Base-by-base conservation (phyloP, 2,888 invertebrate genomes). In the Diarsia mendica region DNA sequence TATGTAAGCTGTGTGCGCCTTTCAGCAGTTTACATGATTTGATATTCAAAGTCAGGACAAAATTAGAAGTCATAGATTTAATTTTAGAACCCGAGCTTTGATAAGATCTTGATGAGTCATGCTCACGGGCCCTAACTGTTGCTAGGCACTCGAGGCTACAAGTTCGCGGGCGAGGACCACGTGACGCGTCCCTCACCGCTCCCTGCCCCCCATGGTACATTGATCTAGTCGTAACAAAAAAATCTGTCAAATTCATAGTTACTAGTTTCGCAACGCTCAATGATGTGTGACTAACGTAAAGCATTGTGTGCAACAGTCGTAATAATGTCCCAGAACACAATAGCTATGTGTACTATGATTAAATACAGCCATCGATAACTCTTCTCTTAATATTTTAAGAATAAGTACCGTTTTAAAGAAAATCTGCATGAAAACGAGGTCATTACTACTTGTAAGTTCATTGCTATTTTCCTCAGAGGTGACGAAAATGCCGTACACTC, bases 311-410 rank as follows among this genome's bases (percentile, higher is more conserved):
- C 60, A 61, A 39, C 58, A 58, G 23, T 44, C 75, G 61, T 68
- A 84, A 75, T 75, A 82, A 73, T 67, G 60, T 68, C 39, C 39
- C 58, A 64, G 49, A 13, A 58, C 20, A 81, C 67, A 84, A 75
- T 67, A 75, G 15, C 3, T 20, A 33, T 46, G 78, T 64, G 46
- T 67, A 13, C 69, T 46, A 55, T 83, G 58, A 83, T 83, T 53
- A 60, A 77, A 53, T 51, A 49, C 51, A 44, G 46, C 28, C 20
- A 68, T 67, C 63, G 55, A 83, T 67, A 60, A 60, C 20, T 44
- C 28, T 33, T 44, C 5, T 48, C 20, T 33, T 18, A 4, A 53
- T 28, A n/a, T 48, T 60, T 77, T 18, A 15, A 65, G 9, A n/a
- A 15, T 46, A 80, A 64, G 44, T 33, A 60, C 46, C 8, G 39